Evolutionary conservation across 2,797 vertebrate genomes (phyloP), one percentile per base, ranked within the genome.

Genomic region (Pipistrellus nathusii): DNA sequence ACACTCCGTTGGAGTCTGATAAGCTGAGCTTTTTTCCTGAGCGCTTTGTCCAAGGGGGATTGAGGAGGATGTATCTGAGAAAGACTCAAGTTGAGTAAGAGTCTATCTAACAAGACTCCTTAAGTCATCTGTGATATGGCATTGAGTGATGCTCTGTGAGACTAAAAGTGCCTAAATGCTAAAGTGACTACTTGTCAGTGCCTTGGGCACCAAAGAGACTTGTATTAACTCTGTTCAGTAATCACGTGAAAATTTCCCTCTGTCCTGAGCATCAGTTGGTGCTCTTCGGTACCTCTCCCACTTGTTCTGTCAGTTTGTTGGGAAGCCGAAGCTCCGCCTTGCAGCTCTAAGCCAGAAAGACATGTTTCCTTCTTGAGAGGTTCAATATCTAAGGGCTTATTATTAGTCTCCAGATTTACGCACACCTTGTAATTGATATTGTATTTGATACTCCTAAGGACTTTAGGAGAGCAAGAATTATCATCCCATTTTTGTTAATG

Each of bases 1-100:
- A 88, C 87, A 97, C 85, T 48, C 85, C 59, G 2, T 73, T 91
- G 85, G 66, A 94, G 77, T 94, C 73, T 88, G 95, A 96, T 95
- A 96, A 96, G 87, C 77, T 44, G 57, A 76, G 78, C 38, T 32
- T 72, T 69, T 51, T 89, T 87, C 78, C 2, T 64, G 21, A 92
- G 90, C 51, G 72, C 55, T 85, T 78, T 76, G 64, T 88, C 62
- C 17, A 77, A 90, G 75, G 90, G 90, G 85, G 81, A 55, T 32
- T 27, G 68, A 85, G 69, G 48, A 92, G 12, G n/a, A 62, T n/a
- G 57, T 62, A 69, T 66, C 48, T 4, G 76, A 88, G 71, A 80
- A 72, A 72, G 73, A 75, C 25, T 66, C 55, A 62, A 73, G n/a
- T 25, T 62, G 38, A 88, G 35, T 17, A 66, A 59, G 71, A 66